phyloP scores from a whole-genome alignment of 2,888 invertebrate species.

The Tortrix viridana region DNA sequence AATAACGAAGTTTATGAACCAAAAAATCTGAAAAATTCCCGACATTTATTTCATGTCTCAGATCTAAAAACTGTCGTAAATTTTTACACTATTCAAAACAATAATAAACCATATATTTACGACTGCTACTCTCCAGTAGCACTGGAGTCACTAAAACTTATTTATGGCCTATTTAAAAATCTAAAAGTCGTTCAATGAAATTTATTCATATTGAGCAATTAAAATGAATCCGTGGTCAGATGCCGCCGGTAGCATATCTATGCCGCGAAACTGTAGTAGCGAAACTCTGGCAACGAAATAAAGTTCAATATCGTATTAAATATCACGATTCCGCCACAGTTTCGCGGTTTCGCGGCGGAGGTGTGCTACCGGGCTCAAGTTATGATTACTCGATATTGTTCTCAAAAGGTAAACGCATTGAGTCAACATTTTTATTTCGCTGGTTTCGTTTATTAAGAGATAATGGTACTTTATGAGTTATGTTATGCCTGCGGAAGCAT shows the following conservation, averaged over 20 bases:
- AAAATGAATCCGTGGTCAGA: slow-evolving; percentile 57
- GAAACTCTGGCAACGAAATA: no score
- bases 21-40: no score
- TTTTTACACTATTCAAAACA: neutral
- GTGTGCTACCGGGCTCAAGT: no score
- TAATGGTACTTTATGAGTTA: slow-evolving; percentile 81
- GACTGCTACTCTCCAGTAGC: neutral
- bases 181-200: slow-evolving; percentile 6
- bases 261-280: no score
- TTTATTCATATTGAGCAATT: slow-evolving; percentile 18
- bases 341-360: no score
- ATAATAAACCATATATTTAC: slow-evolving; percentile 5
- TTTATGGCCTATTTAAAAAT: neutral
- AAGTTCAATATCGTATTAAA: no score
- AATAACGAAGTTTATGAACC: no score
- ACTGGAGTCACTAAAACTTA: neutral
- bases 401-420: slow-evolving; percentile 66
- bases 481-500: slow-evolving; percentile 66
- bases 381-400: slow-evolving; percentile 64
- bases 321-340: no score
- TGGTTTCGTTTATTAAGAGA: slow-evolving; percentile 80
- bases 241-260: no score
- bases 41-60: no score
- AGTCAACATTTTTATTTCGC: slow-evolving; percentile 73
- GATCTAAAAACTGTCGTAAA: neutral